phyloP scores from a whole-genome alignment of 2,113 vertebrate genomes.

The Alethe castanea region DNA sequence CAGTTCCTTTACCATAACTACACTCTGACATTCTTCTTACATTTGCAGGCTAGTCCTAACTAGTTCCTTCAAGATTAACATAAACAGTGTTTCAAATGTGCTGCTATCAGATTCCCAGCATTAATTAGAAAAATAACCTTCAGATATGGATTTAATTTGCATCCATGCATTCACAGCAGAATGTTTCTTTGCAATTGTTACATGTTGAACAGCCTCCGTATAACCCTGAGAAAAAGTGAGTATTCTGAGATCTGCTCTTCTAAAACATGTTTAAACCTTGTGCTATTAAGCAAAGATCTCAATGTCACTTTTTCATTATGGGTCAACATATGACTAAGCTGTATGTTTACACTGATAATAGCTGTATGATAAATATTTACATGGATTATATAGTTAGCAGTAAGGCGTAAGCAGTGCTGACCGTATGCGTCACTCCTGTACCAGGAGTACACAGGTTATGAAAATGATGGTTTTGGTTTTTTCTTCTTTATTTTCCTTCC shows the following conservation, averaged over 20 bases:
- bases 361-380: slow-evolving; percentile 51
- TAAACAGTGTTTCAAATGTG: slow-evolving; percentile 11
- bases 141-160: slow-evolving; percentile 45
- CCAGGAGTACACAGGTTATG: background rate
- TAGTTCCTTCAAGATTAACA: slow-evolving; percentile 27
- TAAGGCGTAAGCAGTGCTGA: background rate
- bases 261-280: background rate
- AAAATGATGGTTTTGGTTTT: background rate
- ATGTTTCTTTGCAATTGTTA: background rate
- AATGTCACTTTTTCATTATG: slow-evolving; percentile 39
- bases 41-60: slow-evolving; percentile 7
- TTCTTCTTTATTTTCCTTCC: slow-evolving; percentile 2
- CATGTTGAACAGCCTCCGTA: background rate
- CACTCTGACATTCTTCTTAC: background rate
- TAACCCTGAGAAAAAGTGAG: background rate
- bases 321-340: slow-evolving; percentile 19
- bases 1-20: background rate
- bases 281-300: slow-evolving; percentile 3
- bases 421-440: background rate
- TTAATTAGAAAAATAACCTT: slow-evolving; percentile 30
- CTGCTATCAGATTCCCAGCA: slow-evolving; percentile 32
- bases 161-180: background rate
- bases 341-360: slow-evolving; percentile 51
- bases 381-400: slow-evolving; percentile 49
- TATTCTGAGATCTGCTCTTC: background rate